Evolutionary conservation across 2,888 invertebrate genomes (phyloP).

Genomic region (Lasiommata megera): DNA sequence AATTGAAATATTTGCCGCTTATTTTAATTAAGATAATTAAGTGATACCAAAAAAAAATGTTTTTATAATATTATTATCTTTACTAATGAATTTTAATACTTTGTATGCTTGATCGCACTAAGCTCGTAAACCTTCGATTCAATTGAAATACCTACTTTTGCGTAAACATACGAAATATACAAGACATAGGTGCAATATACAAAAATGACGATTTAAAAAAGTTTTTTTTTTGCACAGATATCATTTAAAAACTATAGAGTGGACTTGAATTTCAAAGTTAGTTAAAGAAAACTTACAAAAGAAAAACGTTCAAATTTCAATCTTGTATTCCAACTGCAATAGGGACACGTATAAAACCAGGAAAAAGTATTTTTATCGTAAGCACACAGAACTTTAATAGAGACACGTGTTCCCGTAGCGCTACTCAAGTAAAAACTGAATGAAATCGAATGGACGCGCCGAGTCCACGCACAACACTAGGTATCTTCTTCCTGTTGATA

Average conservation of each 20-base stretch:
- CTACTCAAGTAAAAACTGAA: conserved; percentile 63
- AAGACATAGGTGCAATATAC: too few relatives aligned
- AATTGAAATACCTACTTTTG: too few relatives aligned
- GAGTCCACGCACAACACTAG: conserved; percentile 44
- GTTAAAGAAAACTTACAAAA: neutral
- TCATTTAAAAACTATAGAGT: too few relatives aligned
- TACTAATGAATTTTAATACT: too few relatives aligned
- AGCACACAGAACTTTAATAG: conserved; percentile 25
- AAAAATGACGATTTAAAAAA: too few relatives aligned
- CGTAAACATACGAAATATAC: too few relatives aligned
- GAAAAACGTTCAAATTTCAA: neutral
- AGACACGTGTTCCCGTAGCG: conserved; percentile 56
- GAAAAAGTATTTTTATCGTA: neutral
- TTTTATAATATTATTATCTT: neutral
- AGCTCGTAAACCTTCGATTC: too few relatives aligned
- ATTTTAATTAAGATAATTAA: conserved; percentile 13
- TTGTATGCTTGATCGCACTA: too few relatives aligned
- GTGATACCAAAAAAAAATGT: conserved; percentile 17
- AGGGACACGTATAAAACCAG: neutral
- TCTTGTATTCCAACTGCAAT: neutral
- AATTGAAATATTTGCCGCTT: conserved; percentile 23
- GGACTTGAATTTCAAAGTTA: too few relatives aligned
- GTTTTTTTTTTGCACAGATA: too few relatives aligned
- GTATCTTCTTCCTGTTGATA: conserved; percentile 69
- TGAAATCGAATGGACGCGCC: conserved; percentile 57